Evolutionary conservation across 2,888 invertebrate genomes (phyloP).

Genomic region (Eupithecia subfuscata): DNA sequence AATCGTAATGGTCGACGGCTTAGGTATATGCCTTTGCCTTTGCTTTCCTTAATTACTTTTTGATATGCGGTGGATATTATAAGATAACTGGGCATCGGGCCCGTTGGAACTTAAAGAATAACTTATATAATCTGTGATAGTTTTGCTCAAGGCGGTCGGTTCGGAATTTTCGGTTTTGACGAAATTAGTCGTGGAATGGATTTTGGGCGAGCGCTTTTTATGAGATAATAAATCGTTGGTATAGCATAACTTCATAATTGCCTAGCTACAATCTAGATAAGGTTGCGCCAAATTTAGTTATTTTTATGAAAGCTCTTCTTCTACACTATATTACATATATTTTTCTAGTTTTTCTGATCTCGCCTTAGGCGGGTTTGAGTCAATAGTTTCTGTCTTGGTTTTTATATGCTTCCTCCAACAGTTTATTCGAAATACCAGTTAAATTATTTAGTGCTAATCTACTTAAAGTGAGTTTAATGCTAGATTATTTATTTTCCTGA

Average conservation of each 20-base stretch:
- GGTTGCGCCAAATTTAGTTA: background rate
- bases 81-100: conserved; percentile 6
- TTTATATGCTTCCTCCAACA: background rate
- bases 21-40: conserved; percentile 28
- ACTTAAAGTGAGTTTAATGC: background rate
- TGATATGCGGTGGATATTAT: conserved; percentile 46
- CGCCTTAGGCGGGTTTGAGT: background rate
- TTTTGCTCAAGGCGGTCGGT: conserved; percentile 34
- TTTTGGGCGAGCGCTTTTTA: conserved; percentile 18
- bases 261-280: background rate
- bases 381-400: background rate
- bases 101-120: background rate
- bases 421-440: too few species aligned
- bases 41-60: conserved; percentile 47
- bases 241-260: conserved; percentile 5
- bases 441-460: background rate
- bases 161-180: conserved; percentile 33
- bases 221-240: conserved; percentile 7
- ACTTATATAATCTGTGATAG: conserved; percentile 7
- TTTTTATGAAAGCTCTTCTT: background rate
- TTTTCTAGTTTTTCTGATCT: background rate
- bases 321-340: too few species aligned
- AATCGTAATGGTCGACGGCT: conserved; percentile 32
- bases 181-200: conserved; percentile 27
- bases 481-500: background rate